These are phyloP conservation scores for Sebastes minor DNA, from an alignment of 2,797 vertebrate species.

Conservation along the genomic window DNA sequence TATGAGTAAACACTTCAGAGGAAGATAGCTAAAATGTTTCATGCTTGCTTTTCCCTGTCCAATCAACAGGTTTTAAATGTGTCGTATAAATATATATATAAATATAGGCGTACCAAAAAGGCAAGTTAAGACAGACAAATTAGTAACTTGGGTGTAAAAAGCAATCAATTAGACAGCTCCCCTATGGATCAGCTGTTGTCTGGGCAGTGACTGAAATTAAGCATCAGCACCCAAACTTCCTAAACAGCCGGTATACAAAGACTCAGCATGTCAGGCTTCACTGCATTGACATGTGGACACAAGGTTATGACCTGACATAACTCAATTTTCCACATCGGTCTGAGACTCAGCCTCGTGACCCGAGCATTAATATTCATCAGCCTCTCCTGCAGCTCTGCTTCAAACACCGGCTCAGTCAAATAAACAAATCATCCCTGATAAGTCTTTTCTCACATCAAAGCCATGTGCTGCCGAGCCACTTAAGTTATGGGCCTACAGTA, in stretches of 20 bases:
- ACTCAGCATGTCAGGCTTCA: background rate
- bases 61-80: background rate
- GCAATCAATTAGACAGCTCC: background rate
- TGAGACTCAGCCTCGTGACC: conserved; percentile 38
- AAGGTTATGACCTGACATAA: conserved; percentile 27
- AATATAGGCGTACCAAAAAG: background rate
- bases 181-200: background rate
- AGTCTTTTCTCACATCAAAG: conserved; percentile 14
- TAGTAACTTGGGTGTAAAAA: background rate
- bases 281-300: background rate
- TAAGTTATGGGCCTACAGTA: conserved; percentile 2
- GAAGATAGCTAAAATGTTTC: background rate
- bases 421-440: conserved; percentile 8
- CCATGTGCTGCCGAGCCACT: background rate
- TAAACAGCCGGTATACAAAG: background rate
- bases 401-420: conserved; percentile 1
- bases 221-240: background rate
- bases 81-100: background rate
- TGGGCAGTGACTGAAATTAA: background rate
- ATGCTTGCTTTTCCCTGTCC: background rate
- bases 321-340: conserved; percentile 14
- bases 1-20: conserved; percentile 1
- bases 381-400: background rate
- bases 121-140: background rate
- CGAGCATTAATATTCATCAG: conserved; percentile 45